A percentile compares a stretch with the other conserved stretches of the same genome.
These are phyloP conservation scores for Platycheirus albimanus DNA, from an alignment of 2,888 invertebrate genomes.

Conservation along the genomic window DNA sequence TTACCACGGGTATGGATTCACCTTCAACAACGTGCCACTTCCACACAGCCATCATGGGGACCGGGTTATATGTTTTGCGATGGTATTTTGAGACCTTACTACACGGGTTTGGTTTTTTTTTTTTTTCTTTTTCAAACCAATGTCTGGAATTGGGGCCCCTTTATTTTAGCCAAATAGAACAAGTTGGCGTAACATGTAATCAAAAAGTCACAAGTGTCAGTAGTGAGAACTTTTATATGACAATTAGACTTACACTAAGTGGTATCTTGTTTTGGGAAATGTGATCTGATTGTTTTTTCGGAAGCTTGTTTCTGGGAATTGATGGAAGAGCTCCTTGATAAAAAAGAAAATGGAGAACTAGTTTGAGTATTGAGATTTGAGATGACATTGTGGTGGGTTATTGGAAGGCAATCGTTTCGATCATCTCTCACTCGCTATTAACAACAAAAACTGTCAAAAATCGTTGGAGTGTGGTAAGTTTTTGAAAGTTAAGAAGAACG, in stretches of 20 bases:
- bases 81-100: conserved; percentile 55
- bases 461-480: no score
- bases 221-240: conserved; percentile 65
- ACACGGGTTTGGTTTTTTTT: conserved; percentile 60
- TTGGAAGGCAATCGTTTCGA: no score
- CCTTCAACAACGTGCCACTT: conserved; percentile 48
- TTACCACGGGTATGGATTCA: conserved; percentile 69
- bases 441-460: no score
- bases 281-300: conserved; percentile 10
- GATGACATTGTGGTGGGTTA: no score
- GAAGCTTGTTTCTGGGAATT: conserved; percentile 4
- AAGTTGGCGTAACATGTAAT: conserved; percentile 57
- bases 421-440: no score
- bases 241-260: conserved; percentile 62
- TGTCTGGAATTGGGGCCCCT: conserved; percentile 42
- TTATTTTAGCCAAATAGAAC: conserved; percentile 50
- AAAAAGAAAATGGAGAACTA: no score
- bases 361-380: no score
- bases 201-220: conserved; percentile 66
- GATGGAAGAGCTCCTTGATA: no score
- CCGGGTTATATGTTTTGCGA: conserved; percentile 48
- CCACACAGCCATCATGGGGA: no score
- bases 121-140: no score
- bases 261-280: conserved; percentile 30
- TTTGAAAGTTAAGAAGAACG: no score